Evolutionary conservation across 1,140 invertebrate genomes (phyloP), one percentile per base, ranked within the genome.

Genomic region (Thaumetopoea pityocampa): DNA sequence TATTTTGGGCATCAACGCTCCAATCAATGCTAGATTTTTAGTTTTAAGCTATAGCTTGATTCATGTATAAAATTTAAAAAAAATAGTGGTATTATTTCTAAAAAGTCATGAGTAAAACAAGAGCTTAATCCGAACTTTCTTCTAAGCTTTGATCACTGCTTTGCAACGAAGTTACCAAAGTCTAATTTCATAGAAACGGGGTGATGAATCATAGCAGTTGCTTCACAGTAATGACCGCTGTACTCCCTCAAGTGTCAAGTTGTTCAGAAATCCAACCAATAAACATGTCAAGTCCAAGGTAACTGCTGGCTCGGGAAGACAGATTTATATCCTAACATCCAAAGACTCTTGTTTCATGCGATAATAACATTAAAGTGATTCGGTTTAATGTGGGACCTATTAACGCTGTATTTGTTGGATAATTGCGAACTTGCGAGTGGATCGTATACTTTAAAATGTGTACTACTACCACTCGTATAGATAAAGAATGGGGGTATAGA

Each of bases 211-310:
- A 2, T n/a, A 7, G 22, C 8, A 5, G 2, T 8, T 4, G 2
- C 8, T 8, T 5, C 22, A 23, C 22, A 23, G n/a, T n/a, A 5
- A 2, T 7, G 7, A 3, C 8, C 8, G 4, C 4, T 7, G n/a
- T n/a, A n/a, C n/a, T 23, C n/a, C 3, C 17, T 23, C 2, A 4
- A n/a, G 8, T 23, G 22, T 5, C 4, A n/a, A n/a, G 22, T 23
- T 7, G 19, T 18, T 9, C 15, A 54, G 51, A 57, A 57, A 51
- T 54, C 54, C 37, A 54, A 36, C 44, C 46, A 28, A 62, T 62
- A 66, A 66, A 66, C 42, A 61, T 51, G 54, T 56, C 58, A 62
- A 58, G 54, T 48, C 40, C 47, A 62, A 55, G 49, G 53, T 57
- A 57, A 53, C 46, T 41, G 46, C 26, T 38, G 34, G 36, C 36